A percentile compares a stretch with the other conserved stretches of the same genome.
Conservation (phyloP, 2,888 invertebrate species). For the Metellina segmentata region DNA sequence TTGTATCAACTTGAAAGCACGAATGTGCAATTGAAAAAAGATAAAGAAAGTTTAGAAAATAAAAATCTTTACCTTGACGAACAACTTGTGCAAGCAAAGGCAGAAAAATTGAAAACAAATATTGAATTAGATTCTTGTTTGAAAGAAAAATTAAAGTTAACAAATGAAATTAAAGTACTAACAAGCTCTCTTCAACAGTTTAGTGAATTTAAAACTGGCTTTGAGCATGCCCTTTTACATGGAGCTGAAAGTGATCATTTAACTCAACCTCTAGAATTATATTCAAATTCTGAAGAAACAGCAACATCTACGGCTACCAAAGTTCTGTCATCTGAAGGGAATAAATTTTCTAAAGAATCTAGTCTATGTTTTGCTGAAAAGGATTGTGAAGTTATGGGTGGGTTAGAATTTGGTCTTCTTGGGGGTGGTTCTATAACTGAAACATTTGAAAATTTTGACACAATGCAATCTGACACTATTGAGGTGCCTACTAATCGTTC, state of each 20-base stretch:
- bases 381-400: constrained; percentile 5
- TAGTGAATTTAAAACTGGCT: constrained; percentile 30
- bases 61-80: constrained; percentile 21
- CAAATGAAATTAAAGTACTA: constrained; percentile 52
- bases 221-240: constrained; percentile 62
- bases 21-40: constrained; percentile 11
- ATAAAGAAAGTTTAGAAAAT: constrained; percentile 5
- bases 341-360: not conserved
- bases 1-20: constrained; percentile 7
- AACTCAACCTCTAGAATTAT: not conserved
- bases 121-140: not conserved
- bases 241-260: constrained; percentile 53
- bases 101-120: not conserved
- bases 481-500: not conserved
- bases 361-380: not conserved
- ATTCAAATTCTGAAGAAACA: not conserved
- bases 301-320: not conserved
- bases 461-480: not conserved
- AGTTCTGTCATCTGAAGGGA: not conserved
- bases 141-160: constrained; percentile 29
- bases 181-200: not conserved
- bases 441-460: not conserved
- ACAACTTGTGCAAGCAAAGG: not conserved
- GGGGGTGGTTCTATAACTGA: constrained; percentile 42
- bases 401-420: constrained; percentile 56